Conservation (phyloP, 1,140 invertebrate species). For the Papilio polytes region DNA sequence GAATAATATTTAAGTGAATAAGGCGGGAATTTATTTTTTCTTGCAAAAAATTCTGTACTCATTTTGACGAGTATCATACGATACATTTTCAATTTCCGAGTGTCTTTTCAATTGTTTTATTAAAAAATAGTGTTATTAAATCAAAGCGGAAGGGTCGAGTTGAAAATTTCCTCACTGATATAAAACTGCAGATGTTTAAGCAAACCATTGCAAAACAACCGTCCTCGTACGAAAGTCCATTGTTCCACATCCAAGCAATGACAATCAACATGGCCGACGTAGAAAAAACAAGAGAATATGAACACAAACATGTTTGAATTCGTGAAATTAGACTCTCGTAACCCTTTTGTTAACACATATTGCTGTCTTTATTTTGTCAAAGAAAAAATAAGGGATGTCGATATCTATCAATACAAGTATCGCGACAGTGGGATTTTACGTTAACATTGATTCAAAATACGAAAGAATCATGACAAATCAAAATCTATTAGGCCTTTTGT, state of each 20-base stretch:
- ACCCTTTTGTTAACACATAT: too few relatives aligned
- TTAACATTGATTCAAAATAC: not conserved
- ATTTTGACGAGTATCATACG: too few relatives aligned
- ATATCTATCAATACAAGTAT: too few relatives aligned
- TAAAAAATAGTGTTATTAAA: not conserved
- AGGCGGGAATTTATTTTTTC: too few relatives aligned
- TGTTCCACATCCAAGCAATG: not conserved
- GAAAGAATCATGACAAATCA: not conserved
- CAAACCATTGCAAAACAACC: constrained; percentile 27
- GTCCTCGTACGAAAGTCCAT: constrained; percentile 21
- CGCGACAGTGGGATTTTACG: not conserved
- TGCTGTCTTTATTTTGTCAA: too few relatives aligned
- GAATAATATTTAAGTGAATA: too few relatives aligned
- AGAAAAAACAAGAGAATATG: constrained; percentile 3
- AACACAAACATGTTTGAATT: not conserved
- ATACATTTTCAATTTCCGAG: too few relatives aligned
- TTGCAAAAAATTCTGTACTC: too few relatives aligned
- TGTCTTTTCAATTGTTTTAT: too few relatives aligned
- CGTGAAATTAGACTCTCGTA: not conserved
- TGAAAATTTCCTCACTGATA: not conserved
- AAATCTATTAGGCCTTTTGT: too few relatives aligned
- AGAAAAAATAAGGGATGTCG: too few relatives aligned
- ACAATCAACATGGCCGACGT: constrained; percentile 8
- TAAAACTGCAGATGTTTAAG: constrained; percentile 10
- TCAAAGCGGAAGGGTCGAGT: not conserved